Percentiles rank a stretch among this genome's conserved stretches.
Conservation (phyloP, 2,113 vertebrate genomes). For the Ageneiosus marmoratus region DNA sequence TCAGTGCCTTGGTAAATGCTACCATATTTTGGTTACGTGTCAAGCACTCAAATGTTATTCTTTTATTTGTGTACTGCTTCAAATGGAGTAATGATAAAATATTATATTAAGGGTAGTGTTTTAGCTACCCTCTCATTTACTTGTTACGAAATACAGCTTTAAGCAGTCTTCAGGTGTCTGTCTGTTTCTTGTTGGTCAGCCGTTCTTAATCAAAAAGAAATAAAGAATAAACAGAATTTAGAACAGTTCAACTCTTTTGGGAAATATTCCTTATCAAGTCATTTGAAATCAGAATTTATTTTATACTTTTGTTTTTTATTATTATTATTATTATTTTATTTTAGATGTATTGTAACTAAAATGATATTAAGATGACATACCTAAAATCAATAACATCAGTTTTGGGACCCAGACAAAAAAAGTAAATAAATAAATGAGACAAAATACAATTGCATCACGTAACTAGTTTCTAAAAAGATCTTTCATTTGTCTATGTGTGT, state of each 20-base stretch:
- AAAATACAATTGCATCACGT: not conserved
- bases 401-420: too few relatives aligned
- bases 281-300: not conserved
- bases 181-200: slow-evolving; percentile 35
- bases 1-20: slow-evolving; percentile 87
- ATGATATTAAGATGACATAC: not conserved
- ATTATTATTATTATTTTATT: not conserved
- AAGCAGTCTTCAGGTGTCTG: slow-evolving; percentile 55
- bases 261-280: not conserved
- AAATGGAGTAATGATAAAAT: slow-evolving; percentile 83
- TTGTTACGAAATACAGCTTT: slow-evolving; percentile 74
- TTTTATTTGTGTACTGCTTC: slow-evolving; percentile 84
- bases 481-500: not conserved
- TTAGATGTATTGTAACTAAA: not conserved
- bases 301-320: not conserved
- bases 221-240: not conserved
- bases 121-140: slow-evolving; percentile 90
- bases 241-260: not conserved
- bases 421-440: too few relatives aligned
- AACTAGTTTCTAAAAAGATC: not conserved
- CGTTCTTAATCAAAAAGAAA: not conserved
- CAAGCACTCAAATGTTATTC: slow-evolving; percentile 77
- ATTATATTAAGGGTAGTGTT: slow-evolving; percentile 87
- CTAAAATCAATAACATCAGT: not conserved
- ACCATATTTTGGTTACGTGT: slow-evolving; percentile 85